Base-by-base conservation (phyloP, 2,797 vertebrate genomes). In the Australoheros facetus region DNA sequence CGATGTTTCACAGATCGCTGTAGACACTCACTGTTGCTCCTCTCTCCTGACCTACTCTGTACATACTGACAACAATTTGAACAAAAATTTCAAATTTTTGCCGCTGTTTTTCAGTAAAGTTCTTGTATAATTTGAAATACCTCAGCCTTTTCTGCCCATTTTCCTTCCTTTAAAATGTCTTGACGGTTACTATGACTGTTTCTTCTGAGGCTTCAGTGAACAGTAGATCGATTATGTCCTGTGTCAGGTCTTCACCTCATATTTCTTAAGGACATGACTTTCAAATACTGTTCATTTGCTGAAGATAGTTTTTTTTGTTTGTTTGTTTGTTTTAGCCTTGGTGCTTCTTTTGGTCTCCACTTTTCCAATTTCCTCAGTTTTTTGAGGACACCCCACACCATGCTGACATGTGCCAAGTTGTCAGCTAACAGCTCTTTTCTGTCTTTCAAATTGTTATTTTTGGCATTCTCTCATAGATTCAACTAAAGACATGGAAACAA, bases 321-420 rank as follows among this genome's bases (percentile, higher is more conserved):
- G 26, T 26, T 26, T 26, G 23, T 23, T 23, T 23, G 23, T 9
- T 37, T 39, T 39, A 39, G 34, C 12, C 34, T 4, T 0, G 12
- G 34, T 19, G 39, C 59, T 39, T 23, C n/a, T 14, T 39, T 62
- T 62, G 37, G 14, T n/a, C 12, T 39, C n/a, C 32, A 37, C 11
- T 39, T 60, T 4, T 37, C 16, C 56, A 32, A 16, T 17, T 57
- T 32, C 19, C 12, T 21, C 11, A n/a, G 13, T 21, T 39, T 8
- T 12, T 1, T 21, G 23, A 1, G 7, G 39, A 62, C 13, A 39
- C 39, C 14, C 34, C 13, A 62, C 59, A 62, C 4, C n/a, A 39
- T 62, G 21, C 39, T 12, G 39, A 62, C 34, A 62, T 1, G 0
- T 0, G 21, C 7, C 14, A 60, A 39, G 39, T 62, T 23, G 11